Conservation (phyloP, 2,113 vertebrate genomes). For the Oophaga pumilio region DNA sequence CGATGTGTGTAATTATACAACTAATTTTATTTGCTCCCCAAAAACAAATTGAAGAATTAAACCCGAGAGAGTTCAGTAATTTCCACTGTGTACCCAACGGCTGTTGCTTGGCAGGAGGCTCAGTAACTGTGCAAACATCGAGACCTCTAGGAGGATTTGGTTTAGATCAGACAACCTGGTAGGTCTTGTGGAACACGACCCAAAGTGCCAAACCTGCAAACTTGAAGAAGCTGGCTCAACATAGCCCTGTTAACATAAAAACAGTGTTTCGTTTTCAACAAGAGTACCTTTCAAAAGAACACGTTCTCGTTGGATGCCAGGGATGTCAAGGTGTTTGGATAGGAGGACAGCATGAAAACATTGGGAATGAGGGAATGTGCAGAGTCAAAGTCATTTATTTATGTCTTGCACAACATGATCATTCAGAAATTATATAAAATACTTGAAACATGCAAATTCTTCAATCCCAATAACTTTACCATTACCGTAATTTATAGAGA, state of each 20-base stretch:
- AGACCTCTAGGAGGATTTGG: constrained; percentile 47
- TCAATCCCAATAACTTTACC: neutral
- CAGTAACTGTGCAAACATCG: constrained; percentile 52
- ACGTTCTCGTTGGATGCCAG: constrained; percentile 23
- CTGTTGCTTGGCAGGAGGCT: constrained; percentile 37
- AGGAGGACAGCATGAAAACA: neutral
- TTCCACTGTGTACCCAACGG: constrained; percentile 56
- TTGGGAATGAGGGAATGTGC: neutral
- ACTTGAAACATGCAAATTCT: neutral
- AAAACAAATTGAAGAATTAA: constrained; percentile 49
- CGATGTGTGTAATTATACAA: neutral
- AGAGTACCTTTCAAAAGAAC: constrained; percentile 45
- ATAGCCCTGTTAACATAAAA: constrained; percentile 15
- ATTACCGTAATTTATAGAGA: neutral
- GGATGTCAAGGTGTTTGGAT: constrained; percentile 12
- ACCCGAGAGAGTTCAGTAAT: constrained; percentile 44
- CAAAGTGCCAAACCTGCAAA: constrained; percentile 49
- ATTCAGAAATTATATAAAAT: neutral
- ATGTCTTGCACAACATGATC: neutral
- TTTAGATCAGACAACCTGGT: constrained; percentile 55
- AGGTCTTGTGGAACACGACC: constrained; percentile 48
- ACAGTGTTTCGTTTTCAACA: neutral
- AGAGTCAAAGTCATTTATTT: neutral
- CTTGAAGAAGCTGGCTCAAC: constrained; percentile 19
- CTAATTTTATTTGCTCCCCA: neutral